Evolutionary conservation across 2,113 vertebrate genomes (phyloP).

Genomic region (Vulpes lagopus): DNA sequence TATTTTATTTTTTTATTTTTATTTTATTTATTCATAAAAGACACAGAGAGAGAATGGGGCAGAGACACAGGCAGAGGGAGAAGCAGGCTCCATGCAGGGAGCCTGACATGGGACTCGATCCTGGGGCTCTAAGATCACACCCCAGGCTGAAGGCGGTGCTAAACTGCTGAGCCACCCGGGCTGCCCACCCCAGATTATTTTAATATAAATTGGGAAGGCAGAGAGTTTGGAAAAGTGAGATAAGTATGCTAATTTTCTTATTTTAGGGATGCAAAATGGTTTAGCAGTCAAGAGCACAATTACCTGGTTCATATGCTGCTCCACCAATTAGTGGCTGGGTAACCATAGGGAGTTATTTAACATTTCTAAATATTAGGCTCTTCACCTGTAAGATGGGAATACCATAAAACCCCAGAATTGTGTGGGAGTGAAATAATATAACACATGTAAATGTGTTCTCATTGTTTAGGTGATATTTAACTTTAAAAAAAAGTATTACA

Average conservation of each 20-base stretch:
- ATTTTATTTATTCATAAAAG: no score
- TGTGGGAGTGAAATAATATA: not conserved
- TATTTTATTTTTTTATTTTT: conserved; percentile 28
- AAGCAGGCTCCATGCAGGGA: no score
- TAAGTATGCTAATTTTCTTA: conserved; percentile 40
- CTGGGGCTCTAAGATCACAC: no score
- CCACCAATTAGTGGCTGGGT: not conserved
- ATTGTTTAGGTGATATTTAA: conserved; percentile 4
- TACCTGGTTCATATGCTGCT: not conserved
- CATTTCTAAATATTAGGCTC: not conserved
- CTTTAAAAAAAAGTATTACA: not conserved
- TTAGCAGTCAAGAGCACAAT: not conserved
- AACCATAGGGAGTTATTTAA: not conserved
- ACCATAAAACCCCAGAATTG: not conserved
- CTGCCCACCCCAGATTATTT: not conserved
- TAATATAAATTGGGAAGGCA: not conserved
- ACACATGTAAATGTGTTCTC: not conserved
- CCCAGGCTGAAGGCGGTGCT: no score
- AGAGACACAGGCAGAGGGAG: no score
- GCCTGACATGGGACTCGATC: no score
- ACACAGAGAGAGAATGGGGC: no score
- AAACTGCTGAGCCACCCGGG: no score
- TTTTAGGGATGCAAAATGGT: conserved; percentile 35
- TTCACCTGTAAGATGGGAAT: not conserved
- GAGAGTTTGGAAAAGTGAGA: not conserved